Percentiles rank a stretch among this genome's conserved stretches.
These are phyloP conservation scores for Haemorhous mexicanus DNA, from an alignment of 2,113 vertebrate species.

Conservation along the genomic window DNA sequence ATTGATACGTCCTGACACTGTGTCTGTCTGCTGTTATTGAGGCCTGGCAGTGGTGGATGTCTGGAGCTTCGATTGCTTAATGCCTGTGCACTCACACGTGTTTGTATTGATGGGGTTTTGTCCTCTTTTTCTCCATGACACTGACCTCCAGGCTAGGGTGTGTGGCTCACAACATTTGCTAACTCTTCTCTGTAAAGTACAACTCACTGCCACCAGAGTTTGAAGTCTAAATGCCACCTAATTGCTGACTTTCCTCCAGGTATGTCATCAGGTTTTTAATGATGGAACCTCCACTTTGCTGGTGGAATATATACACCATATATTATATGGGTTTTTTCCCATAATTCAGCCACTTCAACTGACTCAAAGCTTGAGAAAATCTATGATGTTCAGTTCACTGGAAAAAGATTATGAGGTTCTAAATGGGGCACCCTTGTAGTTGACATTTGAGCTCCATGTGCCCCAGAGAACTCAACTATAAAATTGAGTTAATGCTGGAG, in stretches of 20 bases:
- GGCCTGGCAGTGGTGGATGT: neutral
- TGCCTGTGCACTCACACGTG: neutral
- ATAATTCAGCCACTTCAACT: neutral
- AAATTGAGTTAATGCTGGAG: neutral
- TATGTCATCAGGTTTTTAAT: neutral
- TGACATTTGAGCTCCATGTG: neutral
- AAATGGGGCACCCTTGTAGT: neutral
- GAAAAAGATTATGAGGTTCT: neutral
- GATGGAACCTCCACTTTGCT: neutral
- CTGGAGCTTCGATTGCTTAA: neutral
- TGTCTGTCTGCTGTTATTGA: conserved; percentile 26
- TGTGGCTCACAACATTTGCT: neutral
- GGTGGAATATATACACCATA: neutral
- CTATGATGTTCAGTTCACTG: neutral
- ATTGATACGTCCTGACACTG: neutral
- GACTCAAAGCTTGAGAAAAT: neutral
- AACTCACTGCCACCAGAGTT: neutral
- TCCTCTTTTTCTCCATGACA: conserved; percentile 18
- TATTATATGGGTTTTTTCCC: neutral
- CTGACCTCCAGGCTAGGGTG: neutral
- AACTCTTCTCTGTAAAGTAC: neutral
- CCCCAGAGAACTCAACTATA: neutral
- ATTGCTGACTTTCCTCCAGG: neutral
- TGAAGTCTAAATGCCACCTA: neutral
- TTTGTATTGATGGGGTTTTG: conserved; percentile 15